Conservation (phyloP, 1,140 invertebrate genomes). For the Caenorhabditis elegans region WBcel235 BX284606.5:13594501-13595000, state of each 20-base stretch:
- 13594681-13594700: constrained; percentile 14
- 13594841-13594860: too few species aligned
- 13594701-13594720: background rate
- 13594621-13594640: constrained; percentile 8
- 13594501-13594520: background rate
- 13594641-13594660: background rate
- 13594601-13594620: background rate
- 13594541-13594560: background rate
- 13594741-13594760: background rate
- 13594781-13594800: background rate
- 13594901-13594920: too few species aligned
- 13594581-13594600: background rate
- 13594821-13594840: too few species aligned
- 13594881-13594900: too few species aligned
- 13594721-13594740: constrained; percentile 1
- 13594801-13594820: too few species aligned
- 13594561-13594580: background rate
- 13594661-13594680: background rate
- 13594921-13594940: too few species aligned
- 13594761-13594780: background rate
- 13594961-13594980: too few species aligned
- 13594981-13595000: too few species aligned
- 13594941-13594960: too few species aligned
- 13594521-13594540: background rate
- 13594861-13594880: too few species aligned